Conservation (phyloP, 2,797 vertebrate genomes). For the Rousettus madagascariensis region DNA sequence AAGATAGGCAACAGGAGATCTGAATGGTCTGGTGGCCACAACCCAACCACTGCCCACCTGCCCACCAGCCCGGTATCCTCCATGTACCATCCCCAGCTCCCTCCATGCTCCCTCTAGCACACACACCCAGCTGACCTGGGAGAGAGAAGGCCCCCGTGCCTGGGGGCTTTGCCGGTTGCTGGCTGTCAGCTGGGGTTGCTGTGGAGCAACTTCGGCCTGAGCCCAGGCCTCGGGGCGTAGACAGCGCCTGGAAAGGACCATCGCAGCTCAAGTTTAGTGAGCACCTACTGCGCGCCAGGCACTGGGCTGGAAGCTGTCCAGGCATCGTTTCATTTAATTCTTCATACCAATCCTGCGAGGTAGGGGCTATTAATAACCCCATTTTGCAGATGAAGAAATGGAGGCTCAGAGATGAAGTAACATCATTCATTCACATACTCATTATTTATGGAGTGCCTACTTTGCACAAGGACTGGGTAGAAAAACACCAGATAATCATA, state of each 20-base stretch:
- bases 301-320: constrained; percentile 62
- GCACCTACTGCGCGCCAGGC: constrained; percentile 57
- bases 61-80: not conserved
- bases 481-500: constrained; percentile 8
- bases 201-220: constrained; percentile 64
- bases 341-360: constrained; percentile 67
- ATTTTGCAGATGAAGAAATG: constrained; percentile 61
- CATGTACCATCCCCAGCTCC: not conserved
- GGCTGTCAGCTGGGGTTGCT: constrained; percentile 62
- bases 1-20: constrained; percentile 39
- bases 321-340: constrained; percentile 61
- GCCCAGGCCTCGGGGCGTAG: constrained; percentile 73
- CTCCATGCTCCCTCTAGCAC: not conserved
- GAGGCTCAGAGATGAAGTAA: constrained; percentile 45
- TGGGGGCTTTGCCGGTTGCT: constrained; percentile 65
- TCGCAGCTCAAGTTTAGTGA: constrained; percentile 73
- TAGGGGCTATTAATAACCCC: constrained; percentile 61
- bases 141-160: constrained; percentile 64
- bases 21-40: not conserved
- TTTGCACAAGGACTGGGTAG: constrained; percentile 12
- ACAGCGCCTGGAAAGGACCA: constrained; percentile 79
- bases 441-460: constrained; percentile 2
- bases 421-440: constrained; percentile 29
- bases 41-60: not conserved
- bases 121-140: constrained; percentile 64